These are phyloP conservation scores for Falcunculus frontatus DNA, from an alignment of 2,113 vertebrate species.

Conservation along the genomic window DNA sequence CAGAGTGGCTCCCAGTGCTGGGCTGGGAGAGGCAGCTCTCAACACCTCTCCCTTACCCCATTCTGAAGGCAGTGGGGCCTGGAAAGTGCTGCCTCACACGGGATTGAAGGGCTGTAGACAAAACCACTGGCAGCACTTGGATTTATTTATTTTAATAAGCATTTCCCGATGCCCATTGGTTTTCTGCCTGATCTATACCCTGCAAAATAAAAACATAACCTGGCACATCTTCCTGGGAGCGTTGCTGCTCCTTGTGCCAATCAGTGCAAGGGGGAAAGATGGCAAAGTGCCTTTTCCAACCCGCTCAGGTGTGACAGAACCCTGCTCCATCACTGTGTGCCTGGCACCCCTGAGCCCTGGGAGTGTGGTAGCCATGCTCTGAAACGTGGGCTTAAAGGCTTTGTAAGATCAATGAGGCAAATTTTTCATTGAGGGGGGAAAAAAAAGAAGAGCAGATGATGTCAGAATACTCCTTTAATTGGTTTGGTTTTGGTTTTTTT, in stretches of 20 bases:
- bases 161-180: accelerated
- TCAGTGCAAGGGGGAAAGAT: not conserved
- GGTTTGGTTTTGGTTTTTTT: not conserved
- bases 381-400: not conserved
- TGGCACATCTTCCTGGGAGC: not conserved
- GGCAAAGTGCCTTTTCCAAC: not conserved
- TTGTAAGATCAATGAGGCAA: not conserved
- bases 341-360: not conserved
- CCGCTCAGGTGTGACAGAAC: not conserved
- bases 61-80: not conserved
- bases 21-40: not conserved
- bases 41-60: accelerated
- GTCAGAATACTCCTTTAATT: not conserved
- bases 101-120: not conserved
- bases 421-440: not conserved
- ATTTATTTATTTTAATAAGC: not conserved
- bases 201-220: not conserved
- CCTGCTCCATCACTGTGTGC: not conserved
- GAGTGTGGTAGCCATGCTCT: too few species aligned
- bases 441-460: not conserved
- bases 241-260: not conserved
- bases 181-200: not conserved
- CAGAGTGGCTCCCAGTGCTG: not conserved
- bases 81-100: not conserved
- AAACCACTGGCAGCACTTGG: not conserved